Evolutionary conservation across 2,888 invertebrate genomes (phyloP), one percentile per base, ranked within the genome.

Genomic region (Steinernema hermaphroditum): DNA sequence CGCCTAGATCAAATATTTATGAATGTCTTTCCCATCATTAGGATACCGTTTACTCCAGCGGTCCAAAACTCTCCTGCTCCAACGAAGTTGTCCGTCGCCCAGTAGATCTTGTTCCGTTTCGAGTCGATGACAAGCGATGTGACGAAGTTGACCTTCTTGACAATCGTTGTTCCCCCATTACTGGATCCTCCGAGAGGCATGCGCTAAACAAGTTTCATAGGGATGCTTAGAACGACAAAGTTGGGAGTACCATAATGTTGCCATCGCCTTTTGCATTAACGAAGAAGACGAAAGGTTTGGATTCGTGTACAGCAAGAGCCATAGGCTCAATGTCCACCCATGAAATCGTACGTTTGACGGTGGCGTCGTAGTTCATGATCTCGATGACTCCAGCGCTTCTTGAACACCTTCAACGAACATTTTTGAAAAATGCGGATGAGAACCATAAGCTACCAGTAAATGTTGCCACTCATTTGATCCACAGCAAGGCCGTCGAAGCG

Each of bases 271-370:
- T 41, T 27, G 34, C 68, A 27, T 79, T 68, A 19, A 70, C 71
- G 27, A 77, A 77, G 70, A 79, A 77, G 37, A 79, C 24, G 14
- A 32, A 24, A n/a, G 49, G 29, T 6, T 62, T 46, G 0, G 41
- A 27, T 4, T 70, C 41, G 34, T 79, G 62, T 19, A 80, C 57
- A 14, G 70, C 78, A 19, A 77, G 50, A 14, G 49, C 57, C 37
- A 69, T 44, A 2, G 78, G 78, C 19, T 76, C 69, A 19, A 71
- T 72, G n/a, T 57, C 34, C n/a, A 34, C 46, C 77, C 79, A 77
- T 16, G 72, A 9, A 12, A 77, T 27, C 16, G 79, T 70, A 12
- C 72, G 24, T n/a, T 71, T 70, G 1, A 72, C 29, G 8, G 27
- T 69, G 19, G 69, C 72, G 69, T 73, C 70, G 19, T 43, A 50